A percentile compares a stretch with the other conserved stretches of the same genome.
Conservation (phyloP, 2,888 invertebrate genomes). For the Chrysina gloriosa region DNA sequence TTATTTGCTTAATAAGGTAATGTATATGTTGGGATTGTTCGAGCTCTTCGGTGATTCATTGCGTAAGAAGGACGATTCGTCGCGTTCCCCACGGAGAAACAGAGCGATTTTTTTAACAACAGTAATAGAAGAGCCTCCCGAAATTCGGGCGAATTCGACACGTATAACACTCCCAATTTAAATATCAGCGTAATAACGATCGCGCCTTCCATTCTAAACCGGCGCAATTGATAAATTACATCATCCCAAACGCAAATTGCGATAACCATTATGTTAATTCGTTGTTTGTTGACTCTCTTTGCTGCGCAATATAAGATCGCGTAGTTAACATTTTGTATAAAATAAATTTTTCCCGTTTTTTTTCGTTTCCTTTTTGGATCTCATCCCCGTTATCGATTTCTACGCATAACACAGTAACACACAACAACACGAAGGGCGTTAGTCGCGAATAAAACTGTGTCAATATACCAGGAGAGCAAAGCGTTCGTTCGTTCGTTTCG, state of each 20-base stretch:
- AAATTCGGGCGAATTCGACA: too few species aligned
- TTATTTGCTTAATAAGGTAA: neutral
- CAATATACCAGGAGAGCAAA: conserved; percentile 9
- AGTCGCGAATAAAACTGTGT: conserved; percentile 29
- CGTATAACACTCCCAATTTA: neutral
- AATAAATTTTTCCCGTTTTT: neutral
- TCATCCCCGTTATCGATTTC: conserved; percentile 16
- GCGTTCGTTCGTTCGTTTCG: conserved; percentile 10
- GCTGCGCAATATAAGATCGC: neutral
- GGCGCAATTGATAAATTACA: conserved; percentile 27
- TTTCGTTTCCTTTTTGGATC: neutral
- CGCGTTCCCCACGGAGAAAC: too few species aligned
- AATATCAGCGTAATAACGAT: neutral
- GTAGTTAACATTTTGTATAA: neutral
- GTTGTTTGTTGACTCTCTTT: conserved; percentile 4
- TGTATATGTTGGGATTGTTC: neutral
- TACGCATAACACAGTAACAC: conserved; percentile 32
- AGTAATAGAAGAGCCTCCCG: too few species aligned
- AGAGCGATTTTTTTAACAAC: too few species aligned
- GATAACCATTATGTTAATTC: conserved; percentile 30
- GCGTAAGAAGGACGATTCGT: too few species aligned
- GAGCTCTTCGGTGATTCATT: neutral
- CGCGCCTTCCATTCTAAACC: neutral
- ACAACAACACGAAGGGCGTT: conserved; percentile 29
- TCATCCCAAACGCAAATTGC: conserved; percentile 22